Base-by-base conservation (phyloP, 1,140 invertebrate species). In the Eumaeus atala region DNA sequence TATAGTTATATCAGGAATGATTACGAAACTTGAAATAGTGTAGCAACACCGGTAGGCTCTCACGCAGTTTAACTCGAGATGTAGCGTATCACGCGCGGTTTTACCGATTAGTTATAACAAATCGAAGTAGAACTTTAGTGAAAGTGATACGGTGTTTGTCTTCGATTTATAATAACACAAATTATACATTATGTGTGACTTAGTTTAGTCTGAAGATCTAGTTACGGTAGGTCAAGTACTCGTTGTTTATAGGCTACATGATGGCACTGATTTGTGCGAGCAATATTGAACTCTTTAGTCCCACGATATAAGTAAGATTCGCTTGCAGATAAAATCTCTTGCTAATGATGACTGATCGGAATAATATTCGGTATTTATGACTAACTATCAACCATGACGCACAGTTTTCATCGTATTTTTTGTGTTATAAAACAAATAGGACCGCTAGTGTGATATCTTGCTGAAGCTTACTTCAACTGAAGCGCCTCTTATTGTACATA, bases 61-160 rank as follows among this genome's bases (percentile, higher is more conserved):
- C 49, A 66, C 71, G 75, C 71, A 66, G 64, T 78, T 58, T 67
- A 69, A 69, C 70, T 71, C 69, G 67, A 59, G 58, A 55, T 50
- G 52, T 47, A 58, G 48, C 56, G 59, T 44, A 58, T 57, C 34
- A 56, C 56, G 47, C 51, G 61, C 64, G 57, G 71, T 70, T 74
- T 70, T 74, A 71, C 67, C 67, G 67, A 61, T 74, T 66, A 55
- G 51, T 52, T 38, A n/a, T 50, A 42, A 51, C 49, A 63, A 74
- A 77, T 65, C 72, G 69, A 70, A 42, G 67, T 56, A 70, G 65
- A 72, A 73, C 66, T 66, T 60, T 59, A 77, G 74, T 77, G 74
- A 77, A 75, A 77, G 74, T 75, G 70, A 51, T 56, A 35, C 14
- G 16, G 40, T 44, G 40, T 3, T 28, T 28, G 21, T 28, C 6